Base-by-base conservation (phyloP, 1,140 invertebrate species). In the Drosophila virilis region DNA sequence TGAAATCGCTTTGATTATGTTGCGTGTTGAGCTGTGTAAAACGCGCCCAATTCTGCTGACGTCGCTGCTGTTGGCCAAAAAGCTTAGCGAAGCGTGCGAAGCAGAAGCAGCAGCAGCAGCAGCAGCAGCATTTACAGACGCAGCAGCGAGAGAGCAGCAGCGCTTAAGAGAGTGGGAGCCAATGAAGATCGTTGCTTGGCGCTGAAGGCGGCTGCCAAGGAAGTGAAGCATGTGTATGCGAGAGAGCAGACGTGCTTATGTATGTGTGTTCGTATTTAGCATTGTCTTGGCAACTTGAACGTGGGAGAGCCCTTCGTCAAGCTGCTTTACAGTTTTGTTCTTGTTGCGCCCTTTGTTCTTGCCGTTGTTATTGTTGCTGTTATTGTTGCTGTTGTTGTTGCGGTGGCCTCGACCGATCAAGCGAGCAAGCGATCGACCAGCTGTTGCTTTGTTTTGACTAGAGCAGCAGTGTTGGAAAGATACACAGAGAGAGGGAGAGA, bases 241-340 rank as follows among this genome's bases (percentile, higher is more conserved):
- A 22, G 48, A 5, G 28, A 33, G 64, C 46, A 1, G 6, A 3
- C 8, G 12, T 52, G 6, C 32, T 17, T 52, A 13, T 45, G 42
- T 33, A 54, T 46, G 48, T 38, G 45, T 50, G 22, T 35, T 15
- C 59, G 35, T 8, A 15, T 57, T 65, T 78, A 66, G 48, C 54
- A 79, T 78, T 75, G 77, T 70, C 66, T 70, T 69, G 72, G 72
- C 69, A 69, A 52, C 67, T 74, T 73, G 78, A 86, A 86, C 78
- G 82, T 82, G 82, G 82, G 83, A 88, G 83, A 86, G 83, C 79
- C 81, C 82, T 85, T 86, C 64, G 64, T 33, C 60, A 74, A 78
- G 80, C 66, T 79, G 70, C 46, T 66, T 68, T 62, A 52, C 72
- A 73, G 67, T 86, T 79, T 66, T 54, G 15, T 74, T 62, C 50